phyloP scores from a whole-genome alignment of 2,113 vertebrate species.

The Myotis davidii region DNA sequence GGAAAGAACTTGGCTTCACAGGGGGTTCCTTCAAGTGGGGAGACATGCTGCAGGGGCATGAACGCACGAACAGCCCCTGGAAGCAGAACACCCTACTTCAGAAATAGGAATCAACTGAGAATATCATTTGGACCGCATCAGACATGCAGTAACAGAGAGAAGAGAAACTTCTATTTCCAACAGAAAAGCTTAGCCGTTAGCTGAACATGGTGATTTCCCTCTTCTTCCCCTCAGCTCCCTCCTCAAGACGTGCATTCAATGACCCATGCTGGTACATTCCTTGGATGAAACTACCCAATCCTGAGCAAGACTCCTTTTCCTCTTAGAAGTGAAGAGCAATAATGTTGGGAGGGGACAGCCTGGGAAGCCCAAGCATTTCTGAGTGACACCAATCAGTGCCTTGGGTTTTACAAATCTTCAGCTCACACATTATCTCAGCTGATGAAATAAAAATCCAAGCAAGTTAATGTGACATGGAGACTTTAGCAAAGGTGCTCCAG shows the following conservation, averaged over 20 bases:
- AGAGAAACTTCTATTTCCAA: not conserved
- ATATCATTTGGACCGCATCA: not conserved
- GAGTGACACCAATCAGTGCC: not conserved
- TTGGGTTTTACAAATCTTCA: not conserved
- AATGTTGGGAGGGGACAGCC: not conserved
- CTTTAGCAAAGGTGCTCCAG: not conserved
- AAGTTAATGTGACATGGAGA: not conserved
- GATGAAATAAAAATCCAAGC: not conserved
- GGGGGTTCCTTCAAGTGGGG: conserved; percentile 70
- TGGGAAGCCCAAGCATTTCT: not conserved
- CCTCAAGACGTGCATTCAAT: not conserved
- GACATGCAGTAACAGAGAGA: not conserved
- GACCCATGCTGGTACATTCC: not conserved
- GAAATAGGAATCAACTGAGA: not conserved
- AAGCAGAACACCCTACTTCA: not conserved
- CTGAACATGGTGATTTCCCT: not conserved
- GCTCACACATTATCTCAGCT: not conserved
- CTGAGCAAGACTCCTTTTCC: not conserved
- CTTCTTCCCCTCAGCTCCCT: not conserved
- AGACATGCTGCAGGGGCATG: not conserved
- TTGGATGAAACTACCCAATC: not conserved
- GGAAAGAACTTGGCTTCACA: conserved; percentile 71
- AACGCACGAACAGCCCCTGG: not conserved
- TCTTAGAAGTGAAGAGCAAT: not conserved
- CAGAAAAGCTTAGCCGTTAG: not conserved